Evolutionary conservation across 2,888 invertebrate species (phyloP).

Genomic region (Plebejus anna): DNA sequence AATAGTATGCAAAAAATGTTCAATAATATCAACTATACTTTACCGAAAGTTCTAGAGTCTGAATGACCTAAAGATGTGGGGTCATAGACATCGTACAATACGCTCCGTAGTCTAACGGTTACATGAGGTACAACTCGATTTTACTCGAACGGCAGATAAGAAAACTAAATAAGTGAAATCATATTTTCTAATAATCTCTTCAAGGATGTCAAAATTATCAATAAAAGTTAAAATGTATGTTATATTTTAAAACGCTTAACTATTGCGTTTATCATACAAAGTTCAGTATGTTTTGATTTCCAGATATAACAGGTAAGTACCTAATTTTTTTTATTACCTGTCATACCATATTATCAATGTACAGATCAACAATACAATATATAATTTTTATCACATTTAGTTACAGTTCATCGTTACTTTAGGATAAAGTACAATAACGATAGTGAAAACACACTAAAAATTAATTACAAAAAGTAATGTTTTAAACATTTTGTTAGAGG

Average conservation of each 20-base stretch:
- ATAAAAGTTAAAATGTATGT: too few relatives aligned
- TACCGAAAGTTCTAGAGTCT: background rate
- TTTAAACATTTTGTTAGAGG: background rate
- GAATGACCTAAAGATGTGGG: background rate
- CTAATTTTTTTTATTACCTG: background rate
- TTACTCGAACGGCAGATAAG: background rate
- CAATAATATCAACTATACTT: background rate
- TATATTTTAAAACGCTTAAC: background rate
- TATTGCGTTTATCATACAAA: background rate
- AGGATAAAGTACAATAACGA: background rate
- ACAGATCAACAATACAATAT: background rate
- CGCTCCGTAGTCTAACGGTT: conserved; percentile 2
- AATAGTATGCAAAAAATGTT: background rate
- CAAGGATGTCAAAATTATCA: too few relatives aligned
- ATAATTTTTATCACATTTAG: background rate
- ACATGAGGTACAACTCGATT: background rate
- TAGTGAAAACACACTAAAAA: background rate
- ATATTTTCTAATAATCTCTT: background rate
- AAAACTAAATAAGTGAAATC: background rate
- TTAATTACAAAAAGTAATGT: background rate
- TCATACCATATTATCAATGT: background rate
- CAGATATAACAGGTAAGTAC: too few relatives aligned
- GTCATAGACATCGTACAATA: conserved; percentile 17
- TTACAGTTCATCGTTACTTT: background rate
- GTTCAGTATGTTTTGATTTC: too few relatives aligned